Percentiles rank a stretch among this genome's conserved stretches.
These are phyloP conservation scores for Parnassius mnemosyne DNA, from an alignment of 2,888 invertebrate genomes.

Conservation along the genomic window DNA sequence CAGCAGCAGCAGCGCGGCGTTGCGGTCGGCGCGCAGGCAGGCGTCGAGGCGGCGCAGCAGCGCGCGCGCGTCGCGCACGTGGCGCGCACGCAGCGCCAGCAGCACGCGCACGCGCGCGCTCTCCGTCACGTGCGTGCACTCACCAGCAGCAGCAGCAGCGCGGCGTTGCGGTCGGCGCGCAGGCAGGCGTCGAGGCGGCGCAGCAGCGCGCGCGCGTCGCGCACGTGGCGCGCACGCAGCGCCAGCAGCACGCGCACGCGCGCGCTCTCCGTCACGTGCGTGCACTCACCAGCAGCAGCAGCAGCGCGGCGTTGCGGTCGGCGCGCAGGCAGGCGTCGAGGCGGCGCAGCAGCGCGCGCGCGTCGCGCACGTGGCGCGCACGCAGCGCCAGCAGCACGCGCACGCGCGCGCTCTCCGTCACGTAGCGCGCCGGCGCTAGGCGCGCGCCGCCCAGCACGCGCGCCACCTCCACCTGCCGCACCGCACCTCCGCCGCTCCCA, in stretches of 20 bases:
- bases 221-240: too few relatives aligned
- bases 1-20: too few relatives aligned
- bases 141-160: too few relatives aligned
- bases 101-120: too few relatives aligned
- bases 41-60: too few relatives aligned
- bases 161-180: too few relatives aligned
- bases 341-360: slow-evolving; percentile 83
- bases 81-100: too few relatives aligned
- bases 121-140: too few relatives aligned
- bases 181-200: too few relatives aligned
- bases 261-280: slow-evolving; percentile 47
- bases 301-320: slow-evolving; percentile 88
- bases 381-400: slow-evolving; percentile 86
- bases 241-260: slow-evolving; percentile 92
- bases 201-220: too few relatives aligned
- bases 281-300: slow-evolving; percentile 83
- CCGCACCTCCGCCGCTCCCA: slow-evolving; percentile 30
- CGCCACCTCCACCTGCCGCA: slow-evolving; percentile 86
- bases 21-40: too few relatives aligned
- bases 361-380: slow-evolving; percentile 59
- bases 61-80: too few relatives aligned
- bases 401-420: slow-evolving; percentile 94
- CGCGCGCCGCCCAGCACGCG: slow-evolving; percentile 94
- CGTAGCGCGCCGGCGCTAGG: slow-evolving; percentile 95
- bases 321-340: slow-evolving; percentile 88